phyloP scores from a whole-genome alignment of 2,888 invertebrate species.

The Cephonodes hylas region DNA sequence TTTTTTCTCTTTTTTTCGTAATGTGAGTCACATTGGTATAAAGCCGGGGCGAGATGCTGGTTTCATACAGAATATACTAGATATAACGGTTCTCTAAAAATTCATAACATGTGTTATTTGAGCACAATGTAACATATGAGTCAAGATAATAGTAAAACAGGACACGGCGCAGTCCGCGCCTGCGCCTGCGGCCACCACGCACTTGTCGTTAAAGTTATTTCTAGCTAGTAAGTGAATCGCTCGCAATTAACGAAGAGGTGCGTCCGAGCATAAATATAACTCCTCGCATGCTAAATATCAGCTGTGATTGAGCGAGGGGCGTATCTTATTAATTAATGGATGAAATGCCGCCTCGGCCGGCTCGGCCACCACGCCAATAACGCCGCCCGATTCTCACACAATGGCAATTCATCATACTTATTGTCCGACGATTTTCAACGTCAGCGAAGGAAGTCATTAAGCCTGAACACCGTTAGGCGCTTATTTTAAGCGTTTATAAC shows the following conservation, averaged over 20 bases:
- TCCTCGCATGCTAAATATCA: slow-evolving; percentile 62
- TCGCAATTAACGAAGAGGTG: slow-evolving; percentile 70
- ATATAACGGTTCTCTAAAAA: too few relatives aligned
- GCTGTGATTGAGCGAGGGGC: slow-evolving; percentile 71
- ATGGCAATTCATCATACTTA: slow-evolving; percentile 74
- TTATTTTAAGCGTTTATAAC: slow-evolving; percentile 54
- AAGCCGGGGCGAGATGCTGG: too few relatives aligned
- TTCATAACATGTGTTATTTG: not conserved
- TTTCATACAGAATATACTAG: too few relatives aligned
- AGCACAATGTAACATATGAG: not conserved
- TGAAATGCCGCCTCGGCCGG: slow-evolving; percentile 67
- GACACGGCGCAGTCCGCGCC: not conserved
- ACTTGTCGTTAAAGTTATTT: slow-evolving; percentile 57
- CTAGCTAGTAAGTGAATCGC: slow-evolving; percentile 65
- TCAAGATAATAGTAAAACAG: not conserved
- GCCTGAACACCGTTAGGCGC: slow-evolving; percentile 53
- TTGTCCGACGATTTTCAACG: slow-evolving; percentile 75
- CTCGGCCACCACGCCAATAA: slow-evolving; percentile 64
- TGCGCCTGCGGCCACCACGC: slow-evolving; percentile 41
- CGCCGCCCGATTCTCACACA: slow-evolving; percentile 69
- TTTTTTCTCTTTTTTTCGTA: not conserved
- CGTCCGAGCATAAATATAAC: slow-evolving; percentile 67
- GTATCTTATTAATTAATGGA: slow-evolving; percentile 76
- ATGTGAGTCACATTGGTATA: not conserved
- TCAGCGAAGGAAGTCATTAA: slow-evolving; percentile 76